Percentiles rank a stretch among this genome's conserved stretches.
Evolutionary conservation across 2,888 invertebrate species (phyloP).

Genomic region (Barypeithes pellucidus): DNA sequence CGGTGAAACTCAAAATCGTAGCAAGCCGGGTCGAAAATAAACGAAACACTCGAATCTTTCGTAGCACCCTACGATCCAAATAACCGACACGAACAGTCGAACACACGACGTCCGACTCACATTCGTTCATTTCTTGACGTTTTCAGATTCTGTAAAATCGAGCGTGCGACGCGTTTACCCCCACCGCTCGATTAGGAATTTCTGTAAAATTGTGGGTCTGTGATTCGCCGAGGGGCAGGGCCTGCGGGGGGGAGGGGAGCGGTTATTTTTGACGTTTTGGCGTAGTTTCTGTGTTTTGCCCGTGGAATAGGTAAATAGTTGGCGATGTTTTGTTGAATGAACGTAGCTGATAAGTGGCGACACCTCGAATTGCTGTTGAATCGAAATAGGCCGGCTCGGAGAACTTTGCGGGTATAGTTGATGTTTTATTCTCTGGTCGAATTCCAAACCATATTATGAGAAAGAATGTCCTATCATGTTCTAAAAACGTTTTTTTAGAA

Average conservation of each 20-base stretch:
- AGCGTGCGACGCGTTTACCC: slow-evolving; percentile 46
- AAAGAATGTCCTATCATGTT: too few species aligned
- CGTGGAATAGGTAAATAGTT: slow-evolving; percentile 35
- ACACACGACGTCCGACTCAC: slow-evolving; percentile 50
- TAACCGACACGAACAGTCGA: slow-evolving; percentile 50
- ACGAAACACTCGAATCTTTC: slow-evolving; percentile 13
- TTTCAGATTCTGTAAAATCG: slow-evolving; percentile 48
- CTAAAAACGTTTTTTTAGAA: too few species aligned
- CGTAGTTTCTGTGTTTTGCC: slow-evolving; percentile 45
- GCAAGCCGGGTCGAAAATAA: slow-evolving; percentile 25
- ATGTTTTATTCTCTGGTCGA: too few species aligned
- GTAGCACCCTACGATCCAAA: slow-evolving; percentile 32
- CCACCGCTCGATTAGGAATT: slow-evolving; percentile 45
- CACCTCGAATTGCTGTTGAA: slow-evolving; percentile 5
- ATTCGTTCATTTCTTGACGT: slow-evolving; percentile 39
- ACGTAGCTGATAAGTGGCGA: slow-evolving; percentile 22
- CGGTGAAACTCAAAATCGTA: slow-evolving; percentile 27
- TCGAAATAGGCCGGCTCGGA: background rate
- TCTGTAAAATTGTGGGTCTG: slow-evolving; percentile 55
- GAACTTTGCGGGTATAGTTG: background rate
- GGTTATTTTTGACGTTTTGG: slow-evolving; percentile 47
- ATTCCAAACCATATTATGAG: too few species aligned
- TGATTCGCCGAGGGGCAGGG: slow-evolving; percentile 54
- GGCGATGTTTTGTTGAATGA: slow-evolving; percentile 24
- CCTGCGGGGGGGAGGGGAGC: slow-evolving; percentile 34